Evolutionary conservation across 2,797 vertebrate species (phyloP).

Genomic region (Sorex maritimensis): DNA sequence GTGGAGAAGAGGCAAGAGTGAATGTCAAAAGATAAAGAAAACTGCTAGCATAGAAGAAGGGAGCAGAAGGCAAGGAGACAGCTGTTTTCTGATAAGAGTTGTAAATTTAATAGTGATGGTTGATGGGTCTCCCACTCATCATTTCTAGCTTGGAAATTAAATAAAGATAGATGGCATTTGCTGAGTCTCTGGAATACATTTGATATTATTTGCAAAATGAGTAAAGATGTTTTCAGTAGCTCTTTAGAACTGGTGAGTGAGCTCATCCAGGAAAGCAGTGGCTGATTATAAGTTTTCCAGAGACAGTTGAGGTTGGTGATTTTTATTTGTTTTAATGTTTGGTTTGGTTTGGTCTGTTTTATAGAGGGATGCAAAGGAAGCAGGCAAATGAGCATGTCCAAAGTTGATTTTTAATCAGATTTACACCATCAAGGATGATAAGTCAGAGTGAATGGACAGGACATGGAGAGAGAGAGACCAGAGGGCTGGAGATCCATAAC

Average conservation of each 20-base stretch:
- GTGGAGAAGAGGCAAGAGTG: neutral
- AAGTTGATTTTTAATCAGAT: neutral
- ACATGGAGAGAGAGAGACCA: neutral
- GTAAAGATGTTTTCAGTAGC: neutral
- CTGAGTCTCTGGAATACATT: neutral
- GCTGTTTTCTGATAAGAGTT: neutral
- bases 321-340: neutral
- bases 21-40: neutral
- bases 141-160: neutral
- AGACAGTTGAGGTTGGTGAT: neutral
- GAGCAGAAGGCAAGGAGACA: neutral
- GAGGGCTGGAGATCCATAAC: neutral
- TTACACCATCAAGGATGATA: neutral
- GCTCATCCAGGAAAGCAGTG: neutral
- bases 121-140: neutral
- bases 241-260: neutral
- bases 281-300: constrained; percentile 1
- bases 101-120: neutral
- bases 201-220: neutral
- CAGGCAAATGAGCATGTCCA: neutral
- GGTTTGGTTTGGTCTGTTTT: neutral
- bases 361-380: neutral
- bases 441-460: neutral
- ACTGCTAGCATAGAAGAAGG: neutral
- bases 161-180: neutral